Evolutionary conservation across 1,140 invertebrate genomes (phyloP), one percentile per base, ranked within the genome.

Genomic region (Rhagoletis zephyria): DNA sequence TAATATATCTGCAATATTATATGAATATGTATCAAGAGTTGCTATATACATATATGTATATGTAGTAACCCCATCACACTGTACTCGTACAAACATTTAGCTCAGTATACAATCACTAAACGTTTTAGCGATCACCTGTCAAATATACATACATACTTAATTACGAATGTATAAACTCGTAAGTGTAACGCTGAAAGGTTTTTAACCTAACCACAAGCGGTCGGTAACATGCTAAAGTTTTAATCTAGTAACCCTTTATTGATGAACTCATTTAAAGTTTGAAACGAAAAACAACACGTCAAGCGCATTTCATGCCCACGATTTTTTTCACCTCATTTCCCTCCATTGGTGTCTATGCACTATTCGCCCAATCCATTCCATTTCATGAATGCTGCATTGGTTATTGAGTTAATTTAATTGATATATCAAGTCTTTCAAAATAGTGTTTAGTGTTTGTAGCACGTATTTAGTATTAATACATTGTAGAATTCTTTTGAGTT

Each of bases 301-400:
- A 3, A 63, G 16, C 16, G 12, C 61, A 63, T 63, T n/a, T 63
- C 51, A 56, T 56, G 10, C 51, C 51, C 51, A 56, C 51, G 5
- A 5, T 63, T 9, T 6, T 16, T 4, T 12, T 63, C 61, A 12
- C 42, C 4, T 45, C 67, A 48, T 74, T 9, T 5, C 4, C 30
- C 42, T 56, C 40, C 42, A 48, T 74, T 74, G 67, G 42, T 74
- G 67, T 74, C 12, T 74, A 74, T 48, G 42, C 67, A 74, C 45
- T 74, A 45, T 74, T 74, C 67, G 67, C 67, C 67, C 67, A 74
- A 16, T 14, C 16, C 64, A 65, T 19, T 1, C 16, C 67, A 74
- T 48, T 12, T 74, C 42, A 74, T n/a, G 42, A 45, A 74, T 74
- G 67, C 45, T 74, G 67, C 67, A 74, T 74, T 74, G 10, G 45